Evolutionary conservation across 2,113 vertebrate genomes (phyloP), one percentile per base, ranked within the genome.

Genomic region (Coreoperca whiteheadi): DNA sequence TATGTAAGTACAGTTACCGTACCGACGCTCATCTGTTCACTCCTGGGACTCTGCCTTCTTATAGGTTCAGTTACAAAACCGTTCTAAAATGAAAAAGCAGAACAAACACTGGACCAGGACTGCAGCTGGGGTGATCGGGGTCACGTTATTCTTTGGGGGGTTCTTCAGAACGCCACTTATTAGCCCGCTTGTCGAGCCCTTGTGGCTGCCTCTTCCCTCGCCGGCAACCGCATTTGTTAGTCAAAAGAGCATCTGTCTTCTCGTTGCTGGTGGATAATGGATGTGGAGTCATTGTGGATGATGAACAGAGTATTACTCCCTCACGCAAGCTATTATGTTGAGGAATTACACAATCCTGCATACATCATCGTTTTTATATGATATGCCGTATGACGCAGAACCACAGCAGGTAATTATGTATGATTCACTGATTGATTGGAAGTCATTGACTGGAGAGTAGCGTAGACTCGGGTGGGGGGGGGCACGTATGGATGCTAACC

Each of bases 181-280:
- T 54, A 83, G 63, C 48, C 74, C 69, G 15, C 53, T 3, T 72
- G 74, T 37, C 82, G 63, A 77, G 37, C 57, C 57, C n/a, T 25
- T 16, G 60, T 78, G 59, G 68, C 74, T 23, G 23, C 48, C 46
- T 63, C 64, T 41, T 8, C 8, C 71, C 61, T 67, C 2, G 3
- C 75, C 30, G 16, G 28, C n/a, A 37, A n/a, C 51, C 32, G 5
- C 57, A 90, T 92, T 90, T 91, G 90, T 83, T 91, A 90, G 82
- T 90, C 88, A 90, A 91, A 92, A 21, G 74, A 85, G 81, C 61
- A 21, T 79, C 80, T 79, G 77, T 81, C 75, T 12, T 48, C 34
- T 32, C 3, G n/a, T 53, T 63, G 48, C 73, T 59, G 57, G 16
- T 30, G 34, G 46, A 46, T 10, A 46, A 21, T 57, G 56, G 3